These are phyloP conservation scores for Mycteria americana DNA, from an alignment of 2,797 vertebrate genomes.

Conservation along the genomic window DNA sequence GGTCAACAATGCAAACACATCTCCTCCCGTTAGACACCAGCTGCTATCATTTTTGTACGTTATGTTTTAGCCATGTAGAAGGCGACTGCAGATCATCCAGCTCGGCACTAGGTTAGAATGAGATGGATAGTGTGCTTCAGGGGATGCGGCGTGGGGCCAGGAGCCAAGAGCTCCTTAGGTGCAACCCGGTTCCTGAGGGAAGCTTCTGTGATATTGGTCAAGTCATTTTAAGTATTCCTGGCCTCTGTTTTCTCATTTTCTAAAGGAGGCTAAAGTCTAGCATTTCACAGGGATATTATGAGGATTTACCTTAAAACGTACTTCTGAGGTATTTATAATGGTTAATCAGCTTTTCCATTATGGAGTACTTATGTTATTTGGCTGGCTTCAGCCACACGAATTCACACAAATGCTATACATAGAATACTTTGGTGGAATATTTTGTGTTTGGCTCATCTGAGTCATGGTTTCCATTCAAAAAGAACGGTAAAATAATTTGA, in stretches of 20 bases:
- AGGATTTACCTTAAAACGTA: slow-evolving; percentile 54
- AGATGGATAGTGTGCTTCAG: neutral
- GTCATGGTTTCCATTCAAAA: slow-evolving; percentile 46
- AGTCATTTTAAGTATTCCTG: neutral
- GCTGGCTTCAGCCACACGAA: slow-evolving; percentile 29
- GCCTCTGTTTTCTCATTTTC: neutral
- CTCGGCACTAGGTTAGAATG: neutral
- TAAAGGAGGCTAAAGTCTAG: neutral
- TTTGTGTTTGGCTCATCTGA: slow-evolving; percentile 58
- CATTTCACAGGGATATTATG: neutral
- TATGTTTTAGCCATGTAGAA: neutral
- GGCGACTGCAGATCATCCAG: neutral
- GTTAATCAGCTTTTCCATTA: slow-evolving; percentile 63
- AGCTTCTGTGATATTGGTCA: neutral
- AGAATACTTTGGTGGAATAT: slow-evolving; percentile 52
- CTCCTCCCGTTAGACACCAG: neutral
- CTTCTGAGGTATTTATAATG: slow-evolving; percentile 37
- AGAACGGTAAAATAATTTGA: neutral
- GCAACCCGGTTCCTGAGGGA: neutral
- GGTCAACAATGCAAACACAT: neutral
- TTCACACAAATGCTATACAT: slow-evolving; percentile 50
- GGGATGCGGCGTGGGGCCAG: neutral
- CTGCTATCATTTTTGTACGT: neutral
- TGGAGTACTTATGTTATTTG: slow-evolving; percentile 53
- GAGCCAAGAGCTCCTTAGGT: neutral